A percentile compares a stretch with the other conserved stretches of the same genome.
These are phyloP conservation scores for Bubo bubo DNA, from an alignment of 2,113 vertebrate species.

Conservation along the genomic window DNA sequence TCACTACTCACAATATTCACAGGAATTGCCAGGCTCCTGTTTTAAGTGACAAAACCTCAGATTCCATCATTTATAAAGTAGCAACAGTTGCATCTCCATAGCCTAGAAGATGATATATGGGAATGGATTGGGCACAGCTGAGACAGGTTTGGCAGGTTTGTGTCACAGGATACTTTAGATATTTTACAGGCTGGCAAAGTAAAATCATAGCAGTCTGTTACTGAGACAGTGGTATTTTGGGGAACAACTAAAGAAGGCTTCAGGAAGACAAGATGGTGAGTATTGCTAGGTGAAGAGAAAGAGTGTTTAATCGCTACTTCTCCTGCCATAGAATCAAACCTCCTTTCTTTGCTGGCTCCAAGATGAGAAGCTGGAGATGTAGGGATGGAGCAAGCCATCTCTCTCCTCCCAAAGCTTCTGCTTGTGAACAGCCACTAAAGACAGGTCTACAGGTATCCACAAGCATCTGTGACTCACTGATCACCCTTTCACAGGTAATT, in stretches of 20 bases:
- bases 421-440: neutral
- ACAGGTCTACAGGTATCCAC: neutral
- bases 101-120: neutral
- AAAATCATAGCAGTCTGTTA: neutral
- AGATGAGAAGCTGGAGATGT: neutral
- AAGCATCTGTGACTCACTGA: neutral
- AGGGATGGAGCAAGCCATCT: neutral
- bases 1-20: neutral
- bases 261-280: neutral
- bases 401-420: neutral
- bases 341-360: neutral
- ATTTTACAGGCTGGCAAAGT: constrained; percentile 19
- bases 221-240: neutral
- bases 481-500: neutral
- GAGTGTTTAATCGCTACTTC: neutral
- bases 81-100: neutral
- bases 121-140: neutral
- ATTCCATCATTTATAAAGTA: neutral
- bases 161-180: neutral
- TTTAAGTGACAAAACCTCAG: neutral
- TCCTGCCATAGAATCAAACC: neutral
- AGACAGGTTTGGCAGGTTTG: neutral
- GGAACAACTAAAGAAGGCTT: neutral
- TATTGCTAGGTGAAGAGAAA: neutral
- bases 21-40: neutral